Evolutionary conservation across 2,113 vertebrate genomes (phyloP).

Genomic region (Thunnus maccoyii): DNA sequence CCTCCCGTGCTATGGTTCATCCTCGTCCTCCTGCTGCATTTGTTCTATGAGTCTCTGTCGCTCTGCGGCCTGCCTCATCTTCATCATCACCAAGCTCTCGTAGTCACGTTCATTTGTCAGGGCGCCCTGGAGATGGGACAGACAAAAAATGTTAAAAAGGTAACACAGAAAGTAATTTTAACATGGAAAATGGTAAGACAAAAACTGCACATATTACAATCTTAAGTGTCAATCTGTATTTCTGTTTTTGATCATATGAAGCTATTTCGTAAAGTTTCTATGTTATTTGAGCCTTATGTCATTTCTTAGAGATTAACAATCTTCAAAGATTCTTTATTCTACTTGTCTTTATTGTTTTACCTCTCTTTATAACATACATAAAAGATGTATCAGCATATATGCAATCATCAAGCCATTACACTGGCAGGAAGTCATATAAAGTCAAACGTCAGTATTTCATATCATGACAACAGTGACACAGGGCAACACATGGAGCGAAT

Average conservation of each 20-base stretch:
- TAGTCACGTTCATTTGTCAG: conserved; percentile 92
- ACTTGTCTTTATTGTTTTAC: too few species aligned
- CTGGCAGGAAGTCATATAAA: neutral
- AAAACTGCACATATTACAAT: neutral
- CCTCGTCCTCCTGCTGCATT: conserved; percentile 91
- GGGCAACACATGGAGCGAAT: conserved; percentile 32
- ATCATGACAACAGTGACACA: conserved; percentile 31
- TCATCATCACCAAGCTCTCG: conserved; percentile 97
- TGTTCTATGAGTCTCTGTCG: conserved; percentile 92
- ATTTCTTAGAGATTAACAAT: too few species aligned
- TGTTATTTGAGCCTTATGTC: too few species aligned
- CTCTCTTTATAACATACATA: too few species aligned
- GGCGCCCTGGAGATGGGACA: conserved; percentile 78
- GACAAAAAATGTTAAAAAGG: neutral
- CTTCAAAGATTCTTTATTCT: too few species aligned
- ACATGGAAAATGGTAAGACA: neutral
- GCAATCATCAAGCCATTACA: neutral
- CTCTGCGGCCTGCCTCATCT: conserved; percentile 95
- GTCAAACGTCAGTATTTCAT: conserved; percentile 24
- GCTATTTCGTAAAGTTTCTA: too few species aligned
- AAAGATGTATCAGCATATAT: too few species aligned
- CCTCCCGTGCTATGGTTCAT: conserved; percentile 77
- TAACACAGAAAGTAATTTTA: neutral
- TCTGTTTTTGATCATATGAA: too few species aligned
- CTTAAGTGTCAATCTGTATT: too few species aligned